Percentiles rank a stretch among this genome's conserved stretches.
Conservation (phyloP, 2,888 invertebrate species). For the Erebia palarica region DNA sequence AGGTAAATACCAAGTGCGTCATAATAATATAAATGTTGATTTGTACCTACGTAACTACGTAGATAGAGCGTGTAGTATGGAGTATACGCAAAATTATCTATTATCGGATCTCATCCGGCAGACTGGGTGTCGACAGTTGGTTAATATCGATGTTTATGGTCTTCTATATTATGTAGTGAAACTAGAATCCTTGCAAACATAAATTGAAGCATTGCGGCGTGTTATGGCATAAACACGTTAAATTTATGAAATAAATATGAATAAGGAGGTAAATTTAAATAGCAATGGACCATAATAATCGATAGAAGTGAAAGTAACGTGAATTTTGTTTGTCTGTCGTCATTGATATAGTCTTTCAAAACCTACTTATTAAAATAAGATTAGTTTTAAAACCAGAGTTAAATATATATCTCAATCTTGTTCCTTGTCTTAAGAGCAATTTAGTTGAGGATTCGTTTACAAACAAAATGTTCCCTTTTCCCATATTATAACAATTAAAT, state of each 20-base stretch:
- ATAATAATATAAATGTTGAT: constrained; percentile 15
- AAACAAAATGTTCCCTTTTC: background rate
- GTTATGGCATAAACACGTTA: no score
- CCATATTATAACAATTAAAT: background rate
- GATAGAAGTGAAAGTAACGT: no score
- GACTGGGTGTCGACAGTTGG: constrained; percentile 16
- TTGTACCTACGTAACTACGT: background rate
- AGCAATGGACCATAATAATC: no score
- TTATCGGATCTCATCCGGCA: constrained; percentile 8
- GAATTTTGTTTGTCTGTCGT: no score
- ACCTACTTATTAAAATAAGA: background rate
- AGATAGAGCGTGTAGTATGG: background rate
- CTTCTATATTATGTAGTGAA: background rate
- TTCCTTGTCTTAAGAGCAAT: background rate
- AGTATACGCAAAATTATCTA: constrained; percentile 4
- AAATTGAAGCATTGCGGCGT: no score
- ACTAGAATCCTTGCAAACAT: background rate
- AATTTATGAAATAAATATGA: no score
- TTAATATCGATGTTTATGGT: constrained; percentile 12
- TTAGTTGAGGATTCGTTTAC: background rate
- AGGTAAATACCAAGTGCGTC: constrained; percentile 30
- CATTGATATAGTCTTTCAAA: no score
- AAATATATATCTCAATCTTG: no score
- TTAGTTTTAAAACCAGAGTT: background rate
- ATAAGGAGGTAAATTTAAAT: no score